These are phyloP conservation scores for Drosophila ohnishii DNA, from an alignment of 1,140 invertebrate species.

Conservation along the genomic window DNA sequence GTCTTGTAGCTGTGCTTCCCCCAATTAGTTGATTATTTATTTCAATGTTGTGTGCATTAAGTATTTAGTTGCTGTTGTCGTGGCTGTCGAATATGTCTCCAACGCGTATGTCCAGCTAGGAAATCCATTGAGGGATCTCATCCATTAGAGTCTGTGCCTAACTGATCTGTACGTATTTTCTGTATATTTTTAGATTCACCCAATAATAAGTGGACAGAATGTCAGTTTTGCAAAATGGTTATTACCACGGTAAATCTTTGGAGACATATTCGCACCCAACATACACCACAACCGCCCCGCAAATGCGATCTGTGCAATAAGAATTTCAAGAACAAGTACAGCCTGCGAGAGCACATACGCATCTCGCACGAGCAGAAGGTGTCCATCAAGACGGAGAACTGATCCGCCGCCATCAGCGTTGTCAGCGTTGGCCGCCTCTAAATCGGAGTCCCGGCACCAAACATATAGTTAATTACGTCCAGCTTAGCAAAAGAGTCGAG, in stretches of 20 bases:
- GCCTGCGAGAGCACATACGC: slow-evolving; percentile 81
- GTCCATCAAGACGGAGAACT: slow-evolving; percentile 78
- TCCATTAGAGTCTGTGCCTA: slow-evolving; percentile 28
- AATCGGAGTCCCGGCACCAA: neutral
- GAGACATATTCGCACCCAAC: slow-evolving; percentile 83
- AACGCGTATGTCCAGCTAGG: slow-evolving; percentile 50
- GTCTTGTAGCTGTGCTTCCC: neutral
- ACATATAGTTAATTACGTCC: slow-evolving; percentile 41
- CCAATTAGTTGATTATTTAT: slow-evolving; percentile 4
- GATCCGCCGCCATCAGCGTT: slow-evolving; percentile 52
- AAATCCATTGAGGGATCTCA: neutral
- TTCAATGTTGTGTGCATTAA: slow-evolving; percentile 9
- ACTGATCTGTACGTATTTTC: slow-evolving; percentile 73
- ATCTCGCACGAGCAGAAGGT: slow-evolving; percentile 82
- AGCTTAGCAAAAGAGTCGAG: slow-evolving; percentile 17
- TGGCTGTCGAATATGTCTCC: slow-evolving; percentile 80
- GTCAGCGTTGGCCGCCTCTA: slow-evolving; percentile 11
- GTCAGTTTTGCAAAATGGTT: slow-evolving; percentile 83
- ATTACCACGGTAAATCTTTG: slow-evolving; percentile 83
- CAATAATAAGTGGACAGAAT: slow-evolving; percentile 83
- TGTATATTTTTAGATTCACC: slow-evolving; percentile 83
- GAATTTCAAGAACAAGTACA: slow-evolving; percentile 83
- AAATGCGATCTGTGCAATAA: slow-evolving; percentile 83
- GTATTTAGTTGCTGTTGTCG: slow-evolving; percentile 25
- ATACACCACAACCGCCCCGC: slow-evolving; percentile 82